Base-by-base conservation (phyloP, 2,888 invertebrate species). In the Andrena fulva region DNA sequence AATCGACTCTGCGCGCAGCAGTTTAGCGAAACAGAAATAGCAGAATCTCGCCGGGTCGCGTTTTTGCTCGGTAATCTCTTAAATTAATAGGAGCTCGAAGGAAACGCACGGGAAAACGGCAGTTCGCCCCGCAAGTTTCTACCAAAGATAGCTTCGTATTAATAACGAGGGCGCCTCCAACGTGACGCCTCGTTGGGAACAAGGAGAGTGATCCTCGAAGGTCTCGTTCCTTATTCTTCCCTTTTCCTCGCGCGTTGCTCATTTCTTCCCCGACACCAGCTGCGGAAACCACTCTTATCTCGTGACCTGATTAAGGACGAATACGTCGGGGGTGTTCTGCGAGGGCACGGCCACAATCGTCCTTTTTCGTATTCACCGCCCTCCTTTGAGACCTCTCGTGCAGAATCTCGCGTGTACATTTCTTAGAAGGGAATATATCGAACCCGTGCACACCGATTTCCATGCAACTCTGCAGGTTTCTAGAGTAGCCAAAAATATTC, bases 271-370 rank as follows among this genome's bases (percentile, higher is more conserved):
- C 42, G 16, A 16, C 16, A 42, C 42, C 42, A 42, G 42, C 42
- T 42, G 42, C 29, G 7, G n/a, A 74, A 71, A 84, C 52, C 84
- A 82, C 80, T 83, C 68, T 74, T 66, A 76, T 80, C 62, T 77
- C 71, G 81, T 77, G 67, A 72, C 67, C 77, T 80, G 82, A 77
- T 77, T 85, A 86, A 87, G 42, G 42, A 42, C 42, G 33, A 8
- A 33, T 33, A 33, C 33, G 33, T 33, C 33, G 33, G 8, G 2
- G 33, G 8, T 42, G 42, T 42, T 42, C 42, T 42, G 12, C 42
- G 42, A 42, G 42, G 42, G 42, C 16, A 42, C 42, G 42, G 12
- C 42, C 42, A 42, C 42, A 12, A 42, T 42, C 16, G 42, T 42
- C 16, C 42, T 42, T 42, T 42, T 42, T 42, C 16, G 42, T 42